These are phyloP conservation scores for Trimorus sp. DNA, from an alignment of 2,888 invertebrate genomes.

Conservation along the genomic window DNA sequence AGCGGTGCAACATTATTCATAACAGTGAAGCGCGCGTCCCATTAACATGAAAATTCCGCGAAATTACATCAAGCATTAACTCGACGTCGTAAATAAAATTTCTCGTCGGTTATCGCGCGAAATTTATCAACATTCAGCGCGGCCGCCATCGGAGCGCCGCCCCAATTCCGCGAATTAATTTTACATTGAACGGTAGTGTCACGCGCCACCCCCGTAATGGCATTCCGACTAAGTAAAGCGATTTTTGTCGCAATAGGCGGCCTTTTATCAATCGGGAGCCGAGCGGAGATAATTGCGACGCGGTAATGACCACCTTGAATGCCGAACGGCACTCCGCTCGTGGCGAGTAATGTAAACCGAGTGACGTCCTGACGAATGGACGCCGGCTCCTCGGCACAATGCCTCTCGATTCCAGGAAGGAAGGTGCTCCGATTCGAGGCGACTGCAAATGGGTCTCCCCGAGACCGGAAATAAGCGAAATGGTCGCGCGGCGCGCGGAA, in stretches of 20 bases:
- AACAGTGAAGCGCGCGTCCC: constrained; percentile 26
- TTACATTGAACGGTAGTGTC: constrained; percentile 42
- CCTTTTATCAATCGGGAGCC: constrained; percentile 73
- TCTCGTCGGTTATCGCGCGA: constrained; percentile 13
- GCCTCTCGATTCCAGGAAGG: constrained; percentile 74
- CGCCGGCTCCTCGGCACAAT: constrained; percentile 71
- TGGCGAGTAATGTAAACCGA: constrained; percentile 77
- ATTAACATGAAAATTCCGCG: constrained; percentile 49
- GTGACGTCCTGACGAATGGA: constrained; percentile 70
- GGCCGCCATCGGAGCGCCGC: neutral
- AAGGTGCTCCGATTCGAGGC: constrained; percentile 69
- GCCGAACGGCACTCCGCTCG: constrained; percentile 66
- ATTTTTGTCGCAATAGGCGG: constrained; percentile 53
- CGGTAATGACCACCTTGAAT: constrained; percentile 78
- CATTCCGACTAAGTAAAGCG: constrained; percentile 30
- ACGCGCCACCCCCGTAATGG: constrained; percentile 17
- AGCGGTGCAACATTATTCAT: constrained; percentile 31
- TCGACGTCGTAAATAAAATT: constrained; percentile 46
- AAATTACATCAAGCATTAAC: constrained; percentile 48
- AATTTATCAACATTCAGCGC: constrained; percentile 31
- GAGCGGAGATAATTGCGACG: constrained; percentile 78
- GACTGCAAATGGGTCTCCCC: constrained; percentile 79
- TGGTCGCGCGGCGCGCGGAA: constrained; percentile 76
- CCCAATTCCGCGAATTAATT: constrained; percentile 41
- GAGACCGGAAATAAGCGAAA: constrained; percentile 81